Base-by-base conservation (phyloP, 37 sponge, comb jelly and placozoan genomes). In the Agelas oroides region DNA sequence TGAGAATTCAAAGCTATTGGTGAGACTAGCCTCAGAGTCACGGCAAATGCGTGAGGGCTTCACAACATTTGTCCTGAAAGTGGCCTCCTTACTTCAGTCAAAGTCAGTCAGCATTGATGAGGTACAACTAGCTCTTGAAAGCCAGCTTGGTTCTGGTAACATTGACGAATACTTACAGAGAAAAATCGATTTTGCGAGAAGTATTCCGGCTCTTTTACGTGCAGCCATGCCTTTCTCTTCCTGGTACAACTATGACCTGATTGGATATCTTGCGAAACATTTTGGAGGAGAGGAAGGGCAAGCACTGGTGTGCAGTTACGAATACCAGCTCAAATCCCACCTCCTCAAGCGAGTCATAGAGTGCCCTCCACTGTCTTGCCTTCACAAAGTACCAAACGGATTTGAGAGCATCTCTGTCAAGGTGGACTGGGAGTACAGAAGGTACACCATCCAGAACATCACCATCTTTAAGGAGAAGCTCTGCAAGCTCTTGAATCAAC, bases 241-340 rank as follows among this genome's bases (percentile, higher is more conserved):
- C 18, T 73, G 75, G 75, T 73, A 38, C 53, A 73, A 73, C 55
- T 73, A 73, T 25, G 75, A 73, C 24, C 17, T 73, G 53, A 14
- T 73, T 25, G 40, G n/a, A 40, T 21, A 40, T 15, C 18, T 73
- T 34, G 75, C 75, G 5, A 69, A 20, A 13, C 23, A 31, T 11
- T 25, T 73, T 41, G 75, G 75, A 24, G 75, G 54, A 2, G 55
- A 40, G 12, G 55, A 73, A 39, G 75, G 75, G 3, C 1, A 14
- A 21, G 18, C 19, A 34, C 5, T 73, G 53, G 53, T 73, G 19
- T 38, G 28, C 2, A 55, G 37, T 2, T 73, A 73, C 53, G 75
- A 73, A 73, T 6, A 3, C 5, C 28, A 53, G n/a, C 75, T 73
- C 21, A 6, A 12, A 39, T 24, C 23, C n/a, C 37, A 39, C 28